Conservation (phyloP, 1,140 invertebrate species). For the Drosophila arawakana region DNA sequence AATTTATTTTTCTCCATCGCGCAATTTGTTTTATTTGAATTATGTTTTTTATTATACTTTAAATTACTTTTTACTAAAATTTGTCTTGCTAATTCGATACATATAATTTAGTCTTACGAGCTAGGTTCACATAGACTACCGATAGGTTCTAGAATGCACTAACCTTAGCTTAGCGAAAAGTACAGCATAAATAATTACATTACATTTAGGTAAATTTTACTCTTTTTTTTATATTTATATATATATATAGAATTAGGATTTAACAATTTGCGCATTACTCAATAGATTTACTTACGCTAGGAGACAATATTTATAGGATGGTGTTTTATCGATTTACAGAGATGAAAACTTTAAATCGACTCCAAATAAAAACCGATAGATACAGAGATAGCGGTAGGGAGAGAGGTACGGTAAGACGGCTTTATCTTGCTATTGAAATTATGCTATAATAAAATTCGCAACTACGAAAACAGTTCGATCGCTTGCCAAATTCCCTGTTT, state of each 20-base stretch:
- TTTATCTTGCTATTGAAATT: slow-evolving; percentile 37
- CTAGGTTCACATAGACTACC: slow-evolving; percentile 79
- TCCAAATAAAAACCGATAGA: slow-evolving; percentile 26
- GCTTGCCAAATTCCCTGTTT: slow-evolving; percentile 68
- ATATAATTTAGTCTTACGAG: slow-evolving; percentile 76
- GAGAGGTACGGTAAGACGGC: background rate
- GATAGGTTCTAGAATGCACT: slow-evolving; percentile 84
- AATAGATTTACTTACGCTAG: slow-evolving; percentile 42
- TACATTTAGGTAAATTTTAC: slow-evolving; percentile 59
- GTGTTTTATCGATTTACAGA: slow-evolving; percentile 45
- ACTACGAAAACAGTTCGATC: slow-evolving; percentile 41
- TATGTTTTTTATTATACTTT: slow-evolving; percentile 27
- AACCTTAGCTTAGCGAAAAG: slow-evolving; percentile 84
- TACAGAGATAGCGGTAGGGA: background rate
- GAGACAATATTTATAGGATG: slow-evolving; percentile 41
- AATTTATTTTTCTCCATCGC: slow-evolving; percentile 33
- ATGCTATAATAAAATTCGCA: slow-evolving; percentile 51
- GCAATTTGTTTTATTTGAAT: slow-evolving; percentile 16
- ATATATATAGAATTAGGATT: slow-evolving; percentile 42
- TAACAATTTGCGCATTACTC: slow-evolving; percentile 62
- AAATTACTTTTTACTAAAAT: slow-evolving; percentile 71
- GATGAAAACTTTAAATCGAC: slow-evolving; percentile 24
- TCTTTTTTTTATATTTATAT: too few species aligned
- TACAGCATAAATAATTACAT: slow-evolving; percentile 83
- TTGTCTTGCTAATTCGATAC: slow-evolving; percentile 77